Percentiles rank a stretch among this genome's conserved stretches.
phyloP scores from a whole-genome alignment of 2,113 vertebrate species.

The Amphiprion ocellaris region DNA sequence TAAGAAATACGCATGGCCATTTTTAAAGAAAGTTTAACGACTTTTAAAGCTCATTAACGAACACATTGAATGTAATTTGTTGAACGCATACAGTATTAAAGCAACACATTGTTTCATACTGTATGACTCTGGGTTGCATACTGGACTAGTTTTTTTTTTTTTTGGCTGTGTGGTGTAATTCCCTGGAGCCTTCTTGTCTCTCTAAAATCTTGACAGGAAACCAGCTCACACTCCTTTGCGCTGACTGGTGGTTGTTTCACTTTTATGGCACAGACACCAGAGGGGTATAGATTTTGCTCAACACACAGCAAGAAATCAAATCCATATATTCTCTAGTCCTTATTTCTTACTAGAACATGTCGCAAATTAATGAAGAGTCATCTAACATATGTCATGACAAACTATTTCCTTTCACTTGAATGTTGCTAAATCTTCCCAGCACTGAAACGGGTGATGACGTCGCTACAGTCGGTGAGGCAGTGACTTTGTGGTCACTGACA shows the following conservation, averaged over 20 bases:
- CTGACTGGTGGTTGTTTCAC: no score
- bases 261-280: no score
- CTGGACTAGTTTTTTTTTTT: not conserved
- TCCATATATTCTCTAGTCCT: no score
- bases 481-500: conserved; percentile 62
- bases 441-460: not conserved
- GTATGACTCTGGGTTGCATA: not conserved
- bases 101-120: not conserved
- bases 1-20: not conserved
- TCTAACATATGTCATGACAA: no score
- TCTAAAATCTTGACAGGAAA: not conserved
- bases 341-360: no score
- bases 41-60: not conserved
- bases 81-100: not conserved
- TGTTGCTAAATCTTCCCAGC: not conserved
- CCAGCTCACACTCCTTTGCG: not conserved
- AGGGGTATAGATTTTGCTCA: no score
- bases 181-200: not conserved
- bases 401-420: no score
- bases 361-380: no score
- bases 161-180: not conserved
- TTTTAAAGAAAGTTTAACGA: no score
- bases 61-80: not conserved
- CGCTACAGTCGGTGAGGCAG: not conserved
- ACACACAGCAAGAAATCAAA: no score